Conservation (phyloP, 2,113 vertebrate species). For the Lynx canadensis region DNA sequence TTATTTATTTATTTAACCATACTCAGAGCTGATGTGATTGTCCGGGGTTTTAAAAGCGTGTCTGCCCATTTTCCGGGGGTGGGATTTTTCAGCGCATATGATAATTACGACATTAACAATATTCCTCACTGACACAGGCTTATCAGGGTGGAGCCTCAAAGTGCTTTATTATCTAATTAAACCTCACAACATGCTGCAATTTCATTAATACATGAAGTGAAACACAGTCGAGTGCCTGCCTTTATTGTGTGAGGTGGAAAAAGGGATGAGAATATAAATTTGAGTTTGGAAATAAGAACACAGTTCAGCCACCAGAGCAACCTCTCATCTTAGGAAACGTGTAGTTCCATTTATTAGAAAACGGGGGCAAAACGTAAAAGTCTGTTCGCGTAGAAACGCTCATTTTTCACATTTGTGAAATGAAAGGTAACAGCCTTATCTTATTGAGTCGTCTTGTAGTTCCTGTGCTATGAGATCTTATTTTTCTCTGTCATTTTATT, state of each 20-base stretch:
- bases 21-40: constrained; percentile 40
- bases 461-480: neutral
- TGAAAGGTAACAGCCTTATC: neutral
- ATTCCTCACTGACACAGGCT: neutral
- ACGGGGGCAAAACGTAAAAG: neutral
- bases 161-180: constrained; percentile 77
- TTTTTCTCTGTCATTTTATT: neutral
- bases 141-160: constrained; percentile 6
- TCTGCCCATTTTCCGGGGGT: constrained; percentile 49
- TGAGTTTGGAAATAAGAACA: neutral
- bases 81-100: constrained; percentile 48
- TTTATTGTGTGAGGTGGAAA: neutral
- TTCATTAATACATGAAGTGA: constrained; percentile 68
- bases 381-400: neutral
- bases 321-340: accelerated
- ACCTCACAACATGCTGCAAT: constrained; percentile 61
- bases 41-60: constrained; percentile 60
- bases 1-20: neutral
- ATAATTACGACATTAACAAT: constrained; percentile 38
- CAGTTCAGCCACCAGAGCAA: neutral
- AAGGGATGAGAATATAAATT: neutral
- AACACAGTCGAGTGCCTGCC: neutral
- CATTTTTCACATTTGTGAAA: neutral
- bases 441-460: neutral
- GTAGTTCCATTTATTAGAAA: neutral